phyloP scores from a whole-genome alignment of 2,888 invertebrate genomes.

The Hirtodrosophila cameraria region DNA sequence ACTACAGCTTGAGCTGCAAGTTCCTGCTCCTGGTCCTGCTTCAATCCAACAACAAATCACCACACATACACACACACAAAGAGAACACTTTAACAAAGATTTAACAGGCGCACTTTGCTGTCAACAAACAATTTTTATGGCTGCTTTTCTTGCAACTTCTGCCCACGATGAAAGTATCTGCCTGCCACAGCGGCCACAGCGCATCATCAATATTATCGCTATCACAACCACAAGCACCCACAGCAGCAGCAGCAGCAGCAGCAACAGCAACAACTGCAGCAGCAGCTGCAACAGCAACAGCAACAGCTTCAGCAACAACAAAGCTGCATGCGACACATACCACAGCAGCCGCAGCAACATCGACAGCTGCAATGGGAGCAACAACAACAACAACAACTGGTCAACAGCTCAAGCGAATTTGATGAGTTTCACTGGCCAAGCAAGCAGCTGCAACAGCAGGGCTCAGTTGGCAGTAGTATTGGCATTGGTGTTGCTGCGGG shows the following conservation, averaged over 20 bases:
- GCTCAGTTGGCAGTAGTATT: conserved; percentile 1
- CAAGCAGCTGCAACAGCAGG: conserved; percentile 52
- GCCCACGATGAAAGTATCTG: conserved; percentile 66
- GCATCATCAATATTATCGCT: conserved; percentile 80
- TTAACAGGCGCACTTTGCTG: conserved; percentile 47
- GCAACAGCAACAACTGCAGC: conserved; percentile 25
- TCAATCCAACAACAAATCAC: conserved; percentile 8
- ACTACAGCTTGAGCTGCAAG: conserved; percentile 9
- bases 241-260: conserved; percentile 47
- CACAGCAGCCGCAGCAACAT: conserved; percentile 43
- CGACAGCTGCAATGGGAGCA: conserved; percentile 46
- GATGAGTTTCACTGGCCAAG: conserved; percentile 74
- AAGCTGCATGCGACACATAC: conserved; percentile 44
- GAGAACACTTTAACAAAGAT: conserved; percentile 44
- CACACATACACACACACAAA: conserved; percentile 16
- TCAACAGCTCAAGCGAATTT: conserved; percentile 68
- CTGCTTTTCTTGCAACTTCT: conserved; percentile 39
- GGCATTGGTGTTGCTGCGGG: conserved; percentile 22
- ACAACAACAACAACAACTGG: conserved; percentile 58
- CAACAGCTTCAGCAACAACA: conserved; percentile 36
- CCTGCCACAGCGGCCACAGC: conserved; percentile 67
- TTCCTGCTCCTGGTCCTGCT: too few relatives aligned
- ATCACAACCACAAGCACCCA: conserved; percentile 62
- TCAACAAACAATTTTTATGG: conserved; percentile 65
- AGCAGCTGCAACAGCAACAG: conserved; percentile 30